Evolutionary conservation across 2,797 vertebrate species (phyloP).

Genomic region (Hippocampus kuda): DNA sequence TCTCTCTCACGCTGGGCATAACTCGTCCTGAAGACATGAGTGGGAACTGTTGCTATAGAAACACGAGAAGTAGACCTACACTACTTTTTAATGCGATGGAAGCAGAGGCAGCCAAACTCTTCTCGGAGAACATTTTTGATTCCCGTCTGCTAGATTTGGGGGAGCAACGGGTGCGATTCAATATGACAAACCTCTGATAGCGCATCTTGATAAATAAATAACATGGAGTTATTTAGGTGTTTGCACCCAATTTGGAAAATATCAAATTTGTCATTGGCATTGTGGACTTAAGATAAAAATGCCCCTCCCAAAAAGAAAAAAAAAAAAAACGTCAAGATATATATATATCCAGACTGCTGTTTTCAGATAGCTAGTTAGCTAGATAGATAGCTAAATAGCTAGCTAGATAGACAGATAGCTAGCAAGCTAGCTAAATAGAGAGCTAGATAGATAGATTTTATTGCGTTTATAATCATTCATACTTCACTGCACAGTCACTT

Average conservation of each 20-base stretch:
- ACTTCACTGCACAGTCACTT: no score
- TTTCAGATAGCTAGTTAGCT: background rate
- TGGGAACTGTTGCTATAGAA: constrained; percentile 70
- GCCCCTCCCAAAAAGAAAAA: no score
- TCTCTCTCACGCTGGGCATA: constrained; percentile 30
- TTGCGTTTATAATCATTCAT: background rate
- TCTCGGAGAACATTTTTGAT: constrained; percentile 23
- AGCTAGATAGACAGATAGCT: no score
- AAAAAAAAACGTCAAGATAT: background rate
- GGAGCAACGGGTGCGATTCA: background rate
- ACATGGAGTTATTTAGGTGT: no score
- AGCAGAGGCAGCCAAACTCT: constrained; percentile 47
- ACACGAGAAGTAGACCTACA: constrained; percentile 51
- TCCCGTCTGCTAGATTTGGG: constrained; percentile 14
- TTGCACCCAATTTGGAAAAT: no score
- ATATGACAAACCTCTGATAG: background rate
- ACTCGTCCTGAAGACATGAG: constrained; percentile 50
- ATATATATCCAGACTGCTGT: background rate
- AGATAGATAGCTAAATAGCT: background rate
- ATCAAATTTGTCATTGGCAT: no score
- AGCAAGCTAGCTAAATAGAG: no score
- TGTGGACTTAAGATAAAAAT: no score
- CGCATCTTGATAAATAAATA: background rate
- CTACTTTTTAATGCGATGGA: constrained; percentile 48
- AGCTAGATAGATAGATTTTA: background rate